Evolutionary conservation across 2,888 invertebrate genomes (phyloP), one percentile per base, ranked within the genome.

Genomic region (Xanthostigma xanthostigma): DNA sequence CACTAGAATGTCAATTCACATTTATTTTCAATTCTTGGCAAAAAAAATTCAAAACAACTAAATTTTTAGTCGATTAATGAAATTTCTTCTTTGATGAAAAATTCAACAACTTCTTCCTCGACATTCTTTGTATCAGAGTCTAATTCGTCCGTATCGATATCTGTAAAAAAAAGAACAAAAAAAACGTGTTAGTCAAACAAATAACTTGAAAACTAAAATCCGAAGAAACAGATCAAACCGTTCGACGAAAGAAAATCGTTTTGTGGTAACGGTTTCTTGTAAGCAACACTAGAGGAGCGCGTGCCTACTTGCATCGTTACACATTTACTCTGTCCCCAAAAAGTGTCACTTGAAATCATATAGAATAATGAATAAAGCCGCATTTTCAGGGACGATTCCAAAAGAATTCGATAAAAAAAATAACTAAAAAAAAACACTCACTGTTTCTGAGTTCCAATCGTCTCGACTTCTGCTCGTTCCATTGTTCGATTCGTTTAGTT

Each of bases 21-120:
- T 27, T 27, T 27, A 27, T 27, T 27, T 27, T 27, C 6, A 6
- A 27, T 27, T 17, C 3, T 17, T 27, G 27, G 27, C 27, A 27
- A 27, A 17, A 17, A 27, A 27, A 27, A 27, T 27, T 3, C 1
- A 44, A 27, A 39, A 39, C 12, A 44, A 44, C 35, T n/a, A 3
- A 44, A n/a, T 34, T 13, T 13, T 34, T 83, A 87, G 74, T 88
- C 88, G 64, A 88, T 73, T 58, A 80, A 68, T 14, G 81, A 84
- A 62, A 79, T 78, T 78, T 95, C 94, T 75, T 95, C 93, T 77
- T 94, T 94, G 66, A 95, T 81, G 76, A 96, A 89, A 84, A 95
- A 94, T 83, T 96, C 95, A 62, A 96, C 85, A 63, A 86, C 76
- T 74, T 96, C 95, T 65, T 95, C 95, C 66, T 93, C 92, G 60